phyloP scores from a whole-genome alignment of 2,113 vertebrate genomes.

The Uropsilus gracilis region DNA sequence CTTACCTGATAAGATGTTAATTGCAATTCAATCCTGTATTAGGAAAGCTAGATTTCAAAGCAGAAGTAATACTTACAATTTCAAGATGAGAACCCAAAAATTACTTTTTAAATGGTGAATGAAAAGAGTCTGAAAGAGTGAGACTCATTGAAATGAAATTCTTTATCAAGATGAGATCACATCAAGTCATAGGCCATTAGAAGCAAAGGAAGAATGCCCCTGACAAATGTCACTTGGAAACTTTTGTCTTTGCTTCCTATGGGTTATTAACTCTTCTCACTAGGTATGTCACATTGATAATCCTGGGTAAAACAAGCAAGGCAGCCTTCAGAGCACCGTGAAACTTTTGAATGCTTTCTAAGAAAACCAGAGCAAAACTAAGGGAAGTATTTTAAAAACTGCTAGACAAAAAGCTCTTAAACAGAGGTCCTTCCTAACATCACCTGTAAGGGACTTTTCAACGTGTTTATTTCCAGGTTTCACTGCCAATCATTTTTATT shows the following conservation, averaged over 20 bases:
- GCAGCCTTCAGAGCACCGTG: background rate
- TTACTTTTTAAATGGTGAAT: background rate
- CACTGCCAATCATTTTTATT: background rate
- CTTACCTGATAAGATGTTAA: background rate
- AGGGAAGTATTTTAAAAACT: background rate
- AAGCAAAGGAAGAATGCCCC: background rate
- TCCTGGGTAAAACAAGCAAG: background rate
- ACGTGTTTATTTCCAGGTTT: background rate
- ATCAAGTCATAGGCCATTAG: background rate
- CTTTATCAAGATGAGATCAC: background rate
- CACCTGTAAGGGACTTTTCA: background rate
- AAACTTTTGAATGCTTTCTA: background rate
- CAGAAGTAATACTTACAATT: background rate
- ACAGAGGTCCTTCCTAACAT: background rate
- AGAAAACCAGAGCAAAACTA: background rate
- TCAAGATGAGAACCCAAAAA: background rate
- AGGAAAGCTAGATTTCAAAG: slow-evolving; percentile 15
- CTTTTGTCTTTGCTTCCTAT: background rate
- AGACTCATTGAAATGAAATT: slow-evolving; percentile 1
- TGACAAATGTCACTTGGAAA: background rate
- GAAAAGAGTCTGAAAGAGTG: background rate
- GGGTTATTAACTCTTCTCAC: background rate
- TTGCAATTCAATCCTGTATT: background rate
- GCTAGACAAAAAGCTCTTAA: background rate
- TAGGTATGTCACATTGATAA: background rate